phyloP scores from a whole-genome alignment of 1,140 invertebrate species.

The Drosophila guanche region DNA sequence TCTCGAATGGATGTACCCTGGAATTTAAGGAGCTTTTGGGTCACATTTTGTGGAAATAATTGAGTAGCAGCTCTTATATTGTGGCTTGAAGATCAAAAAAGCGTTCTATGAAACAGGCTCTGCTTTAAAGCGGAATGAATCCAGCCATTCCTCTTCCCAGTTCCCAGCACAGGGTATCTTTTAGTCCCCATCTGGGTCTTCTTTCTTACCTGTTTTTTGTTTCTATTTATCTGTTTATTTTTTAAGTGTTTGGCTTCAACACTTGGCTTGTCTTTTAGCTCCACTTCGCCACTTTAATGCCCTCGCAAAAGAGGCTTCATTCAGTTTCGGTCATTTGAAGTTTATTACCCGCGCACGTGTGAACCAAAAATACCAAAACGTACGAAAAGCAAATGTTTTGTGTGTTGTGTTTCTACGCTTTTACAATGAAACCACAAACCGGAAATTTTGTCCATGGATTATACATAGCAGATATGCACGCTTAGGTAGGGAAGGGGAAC shows the following conservation, averaged over 20 bases:
- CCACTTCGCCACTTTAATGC: constrained; percentile 39
- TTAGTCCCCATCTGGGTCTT: too few relatives aligned
- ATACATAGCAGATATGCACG: constrained; percentile 17
- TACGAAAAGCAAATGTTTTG: constrained; percentile 46
- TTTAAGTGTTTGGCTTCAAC: constrained; percentile 52
- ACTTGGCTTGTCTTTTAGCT: constrained; percentile 49
- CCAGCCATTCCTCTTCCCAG: too few relatives aligned
- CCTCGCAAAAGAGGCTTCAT: constrained; percentile 20
- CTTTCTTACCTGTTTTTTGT: constrained; percentile 33
- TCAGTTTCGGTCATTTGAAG: constrained; percentile 76
- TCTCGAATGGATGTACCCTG: too few relatives aligned
- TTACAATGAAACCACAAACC: constrained; percentile 75
- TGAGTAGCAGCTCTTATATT: too few relatives aligned
- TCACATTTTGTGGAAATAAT: too few relatives aligned
- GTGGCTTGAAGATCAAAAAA: too few relatives aligned
- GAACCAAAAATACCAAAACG: constrained; percentile 80
- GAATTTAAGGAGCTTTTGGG: too few relatives aligned
- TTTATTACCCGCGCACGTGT: constrained; percentile 80
- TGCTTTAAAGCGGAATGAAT: too few relatives aligned
- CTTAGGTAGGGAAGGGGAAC: not conserved
- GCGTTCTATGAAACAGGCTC: too few relatives aligned
- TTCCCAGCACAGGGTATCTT: too few relatives aligned
- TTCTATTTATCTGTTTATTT: constrained; percentile 15
- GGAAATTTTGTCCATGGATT: constrained; percentile 57
- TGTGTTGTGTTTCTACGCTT: constrained; percentile 17